phyloP scores from a whole-genome alignment of 2,113 vertebrate genomes.

The Sakesphorus luctuosus region DNA sequence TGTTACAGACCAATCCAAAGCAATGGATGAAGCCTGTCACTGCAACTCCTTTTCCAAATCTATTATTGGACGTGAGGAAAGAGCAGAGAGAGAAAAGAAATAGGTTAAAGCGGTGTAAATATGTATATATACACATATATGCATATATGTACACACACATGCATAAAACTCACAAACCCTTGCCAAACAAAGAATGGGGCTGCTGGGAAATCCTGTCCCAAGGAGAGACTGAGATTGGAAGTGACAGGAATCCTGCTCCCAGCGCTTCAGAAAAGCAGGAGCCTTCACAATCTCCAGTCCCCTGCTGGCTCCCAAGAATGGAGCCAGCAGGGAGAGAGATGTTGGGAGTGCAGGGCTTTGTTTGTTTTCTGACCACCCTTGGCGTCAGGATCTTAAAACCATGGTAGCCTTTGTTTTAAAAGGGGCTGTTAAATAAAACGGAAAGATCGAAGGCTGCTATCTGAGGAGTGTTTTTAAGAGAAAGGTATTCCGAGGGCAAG shows the following conservation, averaged over 20 bases:
- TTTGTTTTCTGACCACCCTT: conserved; percentile 64
- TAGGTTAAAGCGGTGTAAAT: neutral
- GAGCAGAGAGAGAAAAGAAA: neutral
- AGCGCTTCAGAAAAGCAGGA: conserved; percentile 29
- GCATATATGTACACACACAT: neutral
- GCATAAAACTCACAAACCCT: neutral
- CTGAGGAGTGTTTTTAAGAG: neutral
- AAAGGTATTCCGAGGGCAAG: conserved; percentile 35
- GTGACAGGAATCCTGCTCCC: conserved; percentile 41
- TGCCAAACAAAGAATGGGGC: neutral
- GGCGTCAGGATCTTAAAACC: conserved; percentile 50
- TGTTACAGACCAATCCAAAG: neutral
- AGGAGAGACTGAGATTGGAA: conserved; percentile 3
- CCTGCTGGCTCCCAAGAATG: conserved; percentile 49
- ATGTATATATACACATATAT: neutral
- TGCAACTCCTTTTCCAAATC: neutral
- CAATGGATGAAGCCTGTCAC: neutral
- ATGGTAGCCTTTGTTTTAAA: conserved; percentile 17
- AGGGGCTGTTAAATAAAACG: neutral
- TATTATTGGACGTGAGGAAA: neutral
- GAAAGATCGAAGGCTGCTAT: neutral
- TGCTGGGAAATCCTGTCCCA: conserved; percentile 29
- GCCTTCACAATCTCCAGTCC: conserved; percentile 37
- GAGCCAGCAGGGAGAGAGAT: conserved; percentile 54
- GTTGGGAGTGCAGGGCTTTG: neutral